A percentile compares a stretch with the other conserved stretches of the same genome.
These are phyloP conservation scores for Pterophyllum scalare DNA, from an alignment of 2,113 vertebrate genomes.

Conservation along the genomic window DNA sequence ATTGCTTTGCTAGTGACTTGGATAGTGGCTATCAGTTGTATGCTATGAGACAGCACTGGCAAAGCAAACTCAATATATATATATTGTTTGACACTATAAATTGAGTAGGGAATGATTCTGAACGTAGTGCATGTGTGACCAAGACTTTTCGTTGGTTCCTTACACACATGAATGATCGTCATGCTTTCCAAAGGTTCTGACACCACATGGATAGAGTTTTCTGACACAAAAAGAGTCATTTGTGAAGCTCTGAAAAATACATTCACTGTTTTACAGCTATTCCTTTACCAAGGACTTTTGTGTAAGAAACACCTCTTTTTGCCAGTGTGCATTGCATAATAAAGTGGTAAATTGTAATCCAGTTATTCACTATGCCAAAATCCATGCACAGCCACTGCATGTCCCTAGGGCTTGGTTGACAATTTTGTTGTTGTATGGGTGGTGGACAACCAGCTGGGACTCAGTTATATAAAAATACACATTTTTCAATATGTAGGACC, in stretches of 20 bases:
- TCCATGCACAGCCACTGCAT: not conserved
- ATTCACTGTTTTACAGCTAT: not conserved
- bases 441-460: not conserved
- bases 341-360: not conserved
- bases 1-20: not conserved
- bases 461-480: not conserved
- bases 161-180: not conserved
- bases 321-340: not conserved
- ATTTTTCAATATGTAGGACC: not conserved
- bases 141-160: not conserved
- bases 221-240: not conserved
- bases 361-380: not conserved
- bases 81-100: too few relatives aligned
- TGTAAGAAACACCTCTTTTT: not conserved
- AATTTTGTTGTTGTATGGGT: not conserved
- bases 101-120: not conserved
- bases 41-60: not conserved
- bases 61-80: not conserved
- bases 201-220: not conserved
- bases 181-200: not conserved
- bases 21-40: not conserved
- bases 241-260: not conserved
- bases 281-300: not conserved
- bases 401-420: not conserved
- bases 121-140: not conserved